A percentile compares a stretch with the other conserved stretches of the same genome.
Conservation (phyloP, 2,888 invertebrate species). For the Idaea aversata region DNA sequence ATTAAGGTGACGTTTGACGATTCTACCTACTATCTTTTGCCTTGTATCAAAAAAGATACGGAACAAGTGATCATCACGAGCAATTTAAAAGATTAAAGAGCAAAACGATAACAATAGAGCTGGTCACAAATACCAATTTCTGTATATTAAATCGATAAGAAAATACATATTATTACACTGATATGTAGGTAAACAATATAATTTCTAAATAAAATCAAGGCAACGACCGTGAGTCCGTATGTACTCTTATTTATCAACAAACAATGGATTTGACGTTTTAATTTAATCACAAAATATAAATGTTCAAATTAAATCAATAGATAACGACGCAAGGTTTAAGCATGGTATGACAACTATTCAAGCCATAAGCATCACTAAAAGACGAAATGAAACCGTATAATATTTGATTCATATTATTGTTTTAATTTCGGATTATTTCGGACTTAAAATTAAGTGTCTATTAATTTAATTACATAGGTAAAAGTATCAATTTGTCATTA, state of each 20-base stretch:
- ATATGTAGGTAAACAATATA: background rate
- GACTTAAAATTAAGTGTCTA: no score
- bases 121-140: background rate
- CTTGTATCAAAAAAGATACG: background rate
- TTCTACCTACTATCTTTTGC: background rate
- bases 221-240: background rate
- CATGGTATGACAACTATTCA: background rate
- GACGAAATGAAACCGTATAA: no score
- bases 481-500: conserved; percentile 6
- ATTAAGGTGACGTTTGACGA: background rate
- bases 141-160: background rate
- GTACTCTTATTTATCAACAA: background rate
- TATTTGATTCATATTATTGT: no score
- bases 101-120: background rate
- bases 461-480: background rate
- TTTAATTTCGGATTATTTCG: no score
- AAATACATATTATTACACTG: background rate
- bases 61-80: background rate
- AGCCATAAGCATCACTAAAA: background rate
- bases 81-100: background rate
- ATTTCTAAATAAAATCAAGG: background rate
- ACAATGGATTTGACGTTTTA: background rate
- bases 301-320: background rate
- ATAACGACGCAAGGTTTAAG: background rate
- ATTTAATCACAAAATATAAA: background rate